phyloP scores from a whole-genome alignment of 64 coral and sea anemone species.

The Montipora capricornis region DNA sequence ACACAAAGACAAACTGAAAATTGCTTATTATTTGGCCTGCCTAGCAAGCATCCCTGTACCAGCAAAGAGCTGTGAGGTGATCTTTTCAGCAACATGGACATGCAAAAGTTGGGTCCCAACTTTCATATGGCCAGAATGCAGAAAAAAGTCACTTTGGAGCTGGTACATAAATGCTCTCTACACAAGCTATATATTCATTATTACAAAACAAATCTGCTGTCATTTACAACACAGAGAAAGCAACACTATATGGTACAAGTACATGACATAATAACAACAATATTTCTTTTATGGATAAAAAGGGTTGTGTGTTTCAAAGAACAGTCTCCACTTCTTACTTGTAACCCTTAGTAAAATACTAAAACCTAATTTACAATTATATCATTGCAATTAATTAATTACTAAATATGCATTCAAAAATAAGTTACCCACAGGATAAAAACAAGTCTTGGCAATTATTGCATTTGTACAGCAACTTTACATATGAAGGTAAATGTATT shows the following conservation, averaged over 20 bases:
- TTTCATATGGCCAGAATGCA: too few relatives aligned
- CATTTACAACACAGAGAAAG: not conserved
- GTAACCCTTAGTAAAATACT: constrained; percentile 58
- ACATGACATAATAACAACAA: not conserved
- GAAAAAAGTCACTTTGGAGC: too few relatives aligned
- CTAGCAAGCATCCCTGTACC: too few relatives aligned
- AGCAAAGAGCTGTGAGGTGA: too few relatives aligned
- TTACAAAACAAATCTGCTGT: not conserved
- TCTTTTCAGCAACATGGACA: too few relatives aligned
- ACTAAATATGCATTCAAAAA: constrained; percentile 49
- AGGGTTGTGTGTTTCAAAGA: constrained; percentile 20
- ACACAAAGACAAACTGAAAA: too few relatives aligned
- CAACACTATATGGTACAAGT: constrained; percentile 19
- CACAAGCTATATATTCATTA: too few relatives aligned
- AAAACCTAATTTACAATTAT: constrained; percentile 46
- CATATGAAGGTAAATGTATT: constrained; percentile 1
- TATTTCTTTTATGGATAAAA: not conserved
- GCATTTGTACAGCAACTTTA: constrained; percentile 29
- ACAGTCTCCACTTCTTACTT: constrained; percentile 22
- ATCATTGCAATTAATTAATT: constrained; percentile 43
- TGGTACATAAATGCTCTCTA: too few relatives aligned
- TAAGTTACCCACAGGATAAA: constrained; percentile 58
- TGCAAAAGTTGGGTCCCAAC: too few relatives aligned
- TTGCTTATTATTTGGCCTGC: too few relatives aligned
- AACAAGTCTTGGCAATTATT: constrained; percentile 16